Evolutionary conservation across 2,888 invertebrate genomes (phyloP).

Genomic region (Fragum whitleyi): DNA sequence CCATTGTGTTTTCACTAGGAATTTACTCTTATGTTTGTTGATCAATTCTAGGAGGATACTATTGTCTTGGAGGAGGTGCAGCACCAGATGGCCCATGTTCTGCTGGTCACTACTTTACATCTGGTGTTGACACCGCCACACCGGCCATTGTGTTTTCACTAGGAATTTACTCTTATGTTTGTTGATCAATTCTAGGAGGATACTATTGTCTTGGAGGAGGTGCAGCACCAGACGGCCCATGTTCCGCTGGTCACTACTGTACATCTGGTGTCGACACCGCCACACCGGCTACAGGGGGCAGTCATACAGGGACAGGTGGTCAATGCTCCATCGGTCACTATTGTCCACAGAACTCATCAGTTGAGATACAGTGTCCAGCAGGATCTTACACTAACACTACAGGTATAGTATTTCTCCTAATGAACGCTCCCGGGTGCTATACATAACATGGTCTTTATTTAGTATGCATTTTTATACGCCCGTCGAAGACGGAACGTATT

Average conservation of each 20-base stretch:
- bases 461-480: too few relatives aligned
- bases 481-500: too few relatives aligned
- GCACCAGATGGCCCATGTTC: constrained; percentile 77
- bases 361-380: constrained; percentile 75
- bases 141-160: constrained; percentile 76
- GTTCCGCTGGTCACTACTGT: constrained; percentile 78
- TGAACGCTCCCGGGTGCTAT: too few relatives aligned
- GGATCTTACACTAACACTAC: constrained; percentile 77
- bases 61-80: constrained; percentile 79
- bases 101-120: constrained; percentile 78
- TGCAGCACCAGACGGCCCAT: constrained; percentile 75
- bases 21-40: constrained; percentile 62
- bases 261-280: constrained; percentile 76
- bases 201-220: constrained; percentile 79
- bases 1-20: constrained; percentile 69
- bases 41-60: constrained; percentile 76
- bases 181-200: constrained; percentile 73
- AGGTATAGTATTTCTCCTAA: constrained; percentile 71
- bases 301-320: constrained; percentile 79
- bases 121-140: constrained; percentile 80
- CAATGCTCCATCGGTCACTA: constrained; percentile 80
- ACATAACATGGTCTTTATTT: too few relatives aligned
- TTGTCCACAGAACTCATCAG: constrained; percentile 79
- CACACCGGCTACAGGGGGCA: constrained; percentile 68
- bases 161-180: background rate